phyloP scores from a whole-genome alignment of 2,888 invertebrate species.

The Trichopria drosophilae region DNA sequence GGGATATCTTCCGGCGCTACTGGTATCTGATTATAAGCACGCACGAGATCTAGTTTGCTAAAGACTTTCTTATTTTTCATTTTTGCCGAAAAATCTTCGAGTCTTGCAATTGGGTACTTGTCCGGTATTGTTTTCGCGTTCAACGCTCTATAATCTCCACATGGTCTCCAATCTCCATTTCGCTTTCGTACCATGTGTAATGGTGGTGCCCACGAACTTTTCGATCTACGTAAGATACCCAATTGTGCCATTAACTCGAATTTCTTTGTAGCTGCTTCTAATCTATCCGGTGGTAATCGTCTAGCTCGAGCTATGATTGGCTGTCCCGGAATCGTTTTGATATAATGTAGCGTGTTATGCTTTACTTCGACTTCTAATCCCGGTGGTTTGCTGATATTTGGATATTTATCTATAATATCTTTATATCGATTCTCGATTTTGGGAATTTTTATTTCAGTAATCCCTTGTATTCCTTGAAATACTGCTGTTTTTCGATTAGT shows the following conservation, averaged over 20 bases:
- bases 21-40: too few relatives aligned
- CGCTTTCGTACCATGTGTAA: conserved; percentile 44
- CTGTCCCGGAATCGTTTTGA: too few relatives aligned
- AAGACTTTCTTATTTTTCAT: too few relatives aligned
- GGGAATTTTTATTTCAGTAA: too few relatives aligned
- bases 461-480: too few relatives aligned
- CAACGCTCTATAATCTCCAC: conserved; percentile 47
- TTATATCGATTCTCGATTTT: conserved; percentile 22
- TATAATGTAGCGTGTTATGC: conserved; percentile 39
- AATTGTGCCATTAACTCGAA: conserved; percentile 4
- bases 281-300: conserved; percentile 3
- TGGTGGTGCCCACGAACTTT: conserved; percentile 42
- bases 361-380: conserved; percentile 5
- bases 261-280: neutral
- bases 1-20: too few relatives aligned
- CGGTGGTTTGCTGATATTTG: conserved; percentile 24
- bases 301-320: too few relatives aligned
- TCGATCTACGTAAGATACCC: too few relatives aligned
- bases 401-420: conserved; percentile 16
- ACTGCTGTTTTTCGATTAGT: too few relatives aligned
- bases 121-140: conserved; percentile 44
- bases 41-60: too few relatives aligned
- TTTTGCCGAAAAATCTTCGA: too few relatives aligned
- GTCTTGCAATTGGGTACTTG: conserved; percentile 41
- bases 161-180: conserved; percentile 47